Conservation (phyloP, 92 coral and sea anemone species). For the Palythoa caribaeorum region DNA sequence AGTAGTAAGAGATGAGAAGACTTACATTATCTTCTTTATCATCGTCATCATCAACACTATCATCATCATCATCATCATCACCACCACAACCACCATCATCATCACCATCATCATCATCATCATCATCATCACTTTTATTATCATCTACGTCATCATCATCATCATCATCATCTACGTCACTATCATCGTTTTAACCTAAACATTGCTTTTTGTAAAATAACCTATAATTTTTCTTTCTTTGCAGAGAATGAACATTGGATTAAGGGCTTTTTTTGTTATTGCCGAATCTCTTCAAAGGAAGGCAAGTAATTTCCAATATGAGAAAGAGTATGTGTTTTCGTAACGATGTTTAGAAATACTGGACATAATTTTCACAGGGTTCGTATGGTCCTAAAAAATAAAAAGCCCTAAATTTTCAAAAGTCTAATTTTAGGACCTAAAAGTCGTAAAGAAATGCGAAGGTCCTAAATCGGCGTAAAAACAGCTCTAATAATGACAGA, state of each 20-base stretch:
- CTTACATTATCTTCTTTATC: not conserved
- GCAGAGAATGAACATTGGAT: constrained; percentile 99
- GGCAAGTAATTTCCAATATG: constrained; percentile 50
- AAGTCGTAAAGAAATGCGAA: no score
- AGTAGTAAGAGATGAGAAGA: not conserved
- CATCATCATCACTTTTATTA: not conserved
- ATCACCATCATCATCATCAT: not conserved
- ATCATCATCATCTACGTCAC: not conserved
- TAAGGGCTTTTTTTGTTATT: constrained; percentile 96
- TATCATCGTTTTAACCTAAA: no score
- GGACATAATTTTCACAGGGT: no score
- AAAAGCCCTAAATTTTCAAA: no score
- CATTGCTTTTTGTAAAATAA: not conserved
- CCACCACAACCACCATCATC: not conserved
- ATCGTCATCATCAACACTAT: not conserved
- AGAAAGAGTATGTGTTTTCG: not conserved
- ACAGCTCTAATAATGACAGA: no score
- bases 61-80: not conserved
- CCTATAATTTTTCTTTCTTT: not conserved
- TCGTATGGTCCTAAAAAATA: no score
- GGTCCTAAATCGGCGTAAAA: no score
- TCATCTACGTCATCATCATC: not conserved
- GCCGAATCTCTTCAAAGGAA: constrained; percentile 96
- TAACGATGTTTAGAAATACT: not conserved
- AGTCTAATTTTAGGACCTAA: no score